A percentile compares a stretch with the other conserved stretches of the same genome.
phyloP scores from a whole-genome alignment of 2,888 invertebrate genomes.

The Mechanitis messenoides region DNA sequence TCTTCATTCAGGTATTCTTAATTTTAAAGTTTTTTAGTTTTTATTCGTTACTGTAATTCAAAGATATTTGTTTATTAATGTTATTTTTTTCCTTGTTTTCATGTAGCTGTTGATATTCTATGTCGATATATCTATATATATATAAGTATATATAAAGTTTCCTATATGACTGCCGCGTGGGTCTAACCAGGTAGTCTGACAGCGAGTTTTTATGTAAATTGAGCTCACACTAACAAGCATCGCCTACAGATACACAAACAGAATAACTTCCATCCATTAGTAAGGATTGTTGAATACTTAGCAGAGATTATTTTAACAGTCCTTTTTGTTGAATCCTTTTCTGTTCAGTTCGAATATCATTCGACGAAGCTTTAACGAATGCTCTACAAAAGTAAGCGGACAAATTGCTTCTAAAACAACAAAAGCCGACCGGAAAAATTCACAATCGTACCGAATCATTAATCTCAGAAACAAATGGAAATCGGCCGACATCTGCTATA shows the following conservation, averaged over 20 bases:
- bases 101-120: too few relatives aligned
- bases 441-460: slow-evolving; percentile 76
- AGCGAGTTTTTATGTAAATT: slow-evolving; percentile 13
- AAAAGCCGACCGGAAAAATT: slow-evolving; percentile 77
- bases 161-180: too few relatives aligned
- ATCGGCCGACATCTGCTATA: slow-evolving; percentile 76
- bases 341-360: slow-evolving; percentile 65
- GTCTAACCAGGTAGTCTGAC: too few relatives aligned
- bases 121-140: too few relatives aligned
- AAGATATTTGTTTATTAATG: too few relatives aligned
- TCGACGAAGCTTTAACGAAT: slow-evolving; percentile 71
- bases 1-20: too few relatives aligned
- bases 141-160: too few relatives aligned
- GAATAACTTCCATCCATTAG: slow-evolving; percentile 28
- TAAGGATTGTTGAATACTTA: slow-evolving; percentile 29
- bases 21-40: too few relatives aligned
- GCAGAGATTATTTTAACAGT: slow-evolving; percentile 29
- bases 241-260: slow-evolving; percentile 18
- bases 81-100: too few relatives aligned
- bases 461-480: slow-evolving; percentile 78
- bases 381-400: slow-evolving; percentile 73
- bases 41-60: too few relatives aligned
- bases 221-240: slow-evolving; percentile 13
- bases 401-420: slow-evolving; percentile 78
- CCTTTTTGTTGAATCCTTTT: slow-evolving; percentile 36